A percentile compares a stretch with the other conserved stretches of the same genome.
These are phyloP conservation scores for Mustela lutreola DNA, from an alignment of 2,113 vertebrate species.

Conservation along the genomic window DNA sequence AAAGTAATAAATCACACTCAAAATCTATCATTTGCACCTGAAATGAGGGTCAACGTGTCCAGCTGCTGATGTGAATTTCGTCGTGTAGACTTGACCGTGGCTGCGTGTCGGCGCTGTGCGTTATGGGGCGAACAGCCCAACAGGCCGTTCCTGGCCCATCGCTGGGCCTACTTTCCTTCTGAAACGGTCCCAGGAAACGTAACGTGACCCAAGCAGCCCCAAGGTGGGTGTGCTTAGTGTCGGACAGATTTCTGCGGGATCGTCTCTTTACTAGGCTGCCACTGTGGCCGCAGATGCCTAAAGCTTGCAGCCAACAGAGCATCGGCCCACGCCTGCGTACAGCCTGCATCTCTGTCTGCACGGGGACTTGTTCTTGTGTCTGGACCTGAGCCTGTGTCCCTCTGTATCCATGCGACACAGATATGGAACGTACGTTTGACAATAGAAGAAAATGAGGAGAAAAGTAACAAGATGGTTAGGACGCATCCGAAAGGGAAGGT, in stretches of 20 bases:
- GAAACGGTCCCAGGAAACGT: not conserved
- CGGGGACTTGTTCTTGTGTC: too few species aligned
- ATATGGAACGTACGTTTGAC: too few species aligned
- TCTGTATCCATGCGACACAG: too few species aligned
- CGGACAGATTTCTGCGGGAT: not conserved
- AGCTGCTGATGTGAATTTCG: not conserved
- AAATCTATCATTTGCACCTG: slow-evolving; percentile 21
- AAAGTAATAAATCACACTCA: not conserved
- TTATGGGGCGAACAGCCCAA: not conserved
- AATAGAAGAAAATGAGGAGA: not conserved
- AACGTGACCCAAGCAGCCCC: too few species aligned
- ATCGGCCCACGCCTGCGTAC: not conserved
- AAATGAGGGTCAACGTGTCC: not conserved
- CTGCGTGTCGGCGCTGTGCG: slow-evolving; percentile 60
- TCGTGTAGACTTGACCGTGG: slow-evolving; percentile 60
- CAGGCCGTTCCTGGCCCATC: accelerated
- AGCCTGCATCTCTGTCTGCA: not conserved
- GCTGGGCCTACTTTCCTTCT: not conserved
- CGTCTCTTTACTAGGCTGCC: not conserved
- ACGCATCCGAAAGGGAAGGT: not conserved
- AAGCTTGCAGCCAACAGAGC: not conserved
- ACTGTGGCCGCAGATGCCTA: not conserved
- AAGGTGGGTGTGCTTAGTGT: not conserved
- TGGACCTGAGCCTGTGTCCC: too few species aligned
- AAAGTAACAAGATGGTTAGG: too few species aligned